These are phyloP conservation scores for Drosophila greeni DNA, from an alignment of 2,888 invertebrate species.

Conservation along the genomic window DNA sequence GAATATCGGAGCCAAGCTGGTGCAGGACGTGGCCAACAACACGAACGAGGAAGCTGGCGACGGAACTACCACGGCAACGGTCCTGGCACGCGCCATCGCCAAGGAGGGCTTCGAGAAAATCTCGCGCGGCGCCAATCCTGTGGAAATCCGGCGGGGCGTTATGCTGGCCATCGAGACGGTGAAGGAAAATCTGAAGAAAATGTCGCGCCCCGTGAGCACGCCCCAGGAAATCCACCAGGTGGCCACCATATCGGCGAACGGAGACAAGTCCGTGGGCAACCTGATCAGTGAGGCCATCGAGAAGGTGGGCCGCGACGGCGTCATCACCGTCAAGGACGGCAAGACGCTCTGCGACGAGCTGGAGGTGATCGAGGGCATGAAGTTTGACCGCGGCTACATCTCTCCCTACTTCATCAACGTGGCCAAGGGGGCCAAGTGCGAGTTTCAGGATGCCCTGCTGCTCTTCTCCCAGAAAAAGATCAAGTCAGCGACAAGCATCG, in stretches of 20 bases:
- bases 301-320: conserved; percentile 96
- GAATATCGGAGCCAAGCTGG: conserved; percentile 98
- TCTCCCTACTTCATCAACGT: conserved; percentile 99
- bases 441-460: conserved; percentile 97
- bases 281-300: conserved; percentile 98
- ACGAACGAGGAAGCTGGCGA: conserved; percentile 99
- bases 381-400: conserved; percentile 99
- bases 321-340: conserved; percentile 99
- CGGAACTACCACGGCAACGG: conserved; percentile 98
- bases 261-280: conserved; percentile 93
- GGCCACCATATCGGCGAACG: conserved; percentile 99
- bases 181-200: conserved; percentile 89
- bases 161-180: conserved; percentile 96
- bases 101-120: conserved; percentile 99
- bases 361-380: conserved; percentile 98
- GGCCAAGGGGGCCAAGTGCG: conserved; percentile 96
- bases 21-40: conserved; percentile 99
- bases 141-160: conserved; percentile 95
- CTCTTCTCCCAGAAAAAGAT: conserved; percentile 98
- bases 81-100: conserved; percentile 97
- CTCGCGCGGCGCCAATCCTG: conserved; percentile 96
- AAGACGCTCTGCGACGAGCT: conserved; percentile 97
- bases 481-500: conserved; percentile 94
- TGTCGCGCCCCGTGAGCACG: conserved; percentile 96
- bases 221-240: conserved; percentile 99